Evolutionary conservation across 2,113 vertebrate genomes (phyloP), one percentile per base, ranked within the genome.

Genomic region (Cygnus atratus): DNA sequence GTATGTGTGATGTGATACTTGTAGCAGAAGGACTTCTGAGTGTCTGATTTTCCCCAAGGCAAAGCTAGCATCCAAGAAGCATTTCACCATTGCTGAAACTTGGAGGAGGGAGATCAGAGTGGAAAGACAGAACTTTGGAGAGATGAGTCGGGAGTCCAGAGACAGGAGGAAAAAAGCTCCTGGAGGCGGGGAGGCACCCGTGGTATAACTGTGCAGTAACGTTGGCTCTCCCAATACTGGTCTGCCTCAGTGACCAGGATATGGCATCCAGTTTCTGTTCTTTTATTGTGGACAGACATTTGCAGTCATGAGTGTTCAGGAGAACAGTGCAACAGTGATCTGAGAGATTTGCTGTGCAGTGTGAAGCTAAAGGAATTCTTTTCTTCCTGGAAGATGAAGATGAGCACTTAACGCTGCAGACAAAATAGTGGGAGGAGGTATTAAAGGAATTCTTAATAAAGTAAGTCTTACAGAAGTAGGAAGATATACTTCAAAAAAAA

Each of bases 371-470:
- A 83, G 76, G 86, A 86, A 59, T 93, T 80, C 2, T n/a, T 74
- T 77, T 70, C 44, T 55, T 92, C 37, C 65, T 72, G 58, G 52
- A 39, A 75, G 35, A 63, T 46, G 41, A 86, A 52, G 37, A 17
- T 77, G 41, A 75, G 83, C 1, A 1, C 41, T 92, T 74, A 20
- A 20, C 6, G 6, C 70, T 79, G 18, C 46, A 78, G 91, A 55
- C 93, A 57, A 81, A 80, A 18, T 66, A 55, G 84, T 78, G 43
- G 33, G 85, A 92, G 43, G 70, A 88, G 66, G 13, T 84, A 84
- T 92, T 77, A 89, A 88, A 93, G 91, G 77, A 54, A 21, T 72
- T 63, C 66, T 68, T 62, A 67, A 29, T 94, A 74, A 93, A 93
- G 61, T 59, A 26, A 87, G 52, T 71, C 86, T 78, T 89, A 46